These are phyloP conservation scores for Phalanger gymnotis DNA, from an alignment of 2,797 vertebrate species.

Conservation along the genomic window DNA sequence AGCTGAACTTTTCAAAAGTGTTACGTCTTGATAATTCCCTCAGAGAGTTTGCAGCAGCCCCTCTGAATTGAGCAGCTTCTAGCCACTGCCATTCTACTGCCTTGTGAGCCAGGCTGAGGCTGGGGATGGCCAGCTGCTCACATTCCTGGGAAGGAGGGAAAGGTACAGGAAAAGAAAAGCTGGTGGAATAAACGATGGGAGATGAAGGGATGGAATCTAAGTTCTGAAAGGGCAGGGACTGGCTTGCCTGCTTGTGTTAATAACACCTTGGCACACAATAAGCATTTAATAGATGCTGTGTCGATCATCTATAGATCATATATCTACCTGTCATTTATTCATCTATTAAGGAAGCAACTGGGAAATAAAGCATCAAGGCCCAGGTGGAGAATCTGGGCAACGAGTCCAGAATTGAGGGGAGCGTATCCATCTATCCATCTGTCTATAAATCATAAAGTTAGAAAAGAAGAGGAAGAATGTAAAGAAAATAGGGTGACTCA, in stretches of 20 bases:
- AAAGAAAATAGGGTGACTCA: slow-evolving; percentile 7
- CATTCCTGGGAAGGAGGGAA: slow-evolving; percentile 32
- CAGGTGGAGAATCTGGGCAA: background rate
- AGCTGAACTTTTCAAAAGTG: slow-evolving; percentile 26
- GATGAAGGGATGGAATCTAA: background rate
- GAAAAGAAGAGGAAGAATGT: slow-evolving; percentile 15
- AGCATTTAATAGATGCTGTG: background rate
- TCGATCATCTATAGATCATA: background rate
- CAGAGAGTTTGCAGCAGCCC: slow-evolving; percentile 60
- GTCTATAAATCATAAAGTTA: background rate
- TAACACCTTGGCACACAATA: background rate
- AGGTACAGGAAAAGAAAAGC: background rate
- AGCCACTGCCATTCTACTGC: background rate
- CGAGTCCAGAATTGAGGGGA: background rate
- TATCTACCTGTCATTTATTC: background rate
- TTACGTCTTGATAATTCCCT: slow-evolving; percentile 53
- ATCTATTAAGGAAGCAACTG: background rate
- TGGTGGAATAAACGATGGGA: background rate
- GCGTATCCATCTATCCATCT: background rate
- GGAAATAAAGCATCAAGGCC: background rate
- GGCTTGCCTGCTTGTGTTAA: background rate
- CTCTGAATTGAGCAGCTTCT: slow-evolving; percentile 62
- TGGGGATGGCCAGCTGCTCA: background rate
- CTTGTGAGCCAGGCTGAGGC: background rate
- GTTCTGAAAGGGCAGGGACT: background rate